These are phyloP conservation scores for Frankliniella intonsa DNA, from an alignment of 2,888 invertebrate genomes.

Conservation along the genomic window DNA sequence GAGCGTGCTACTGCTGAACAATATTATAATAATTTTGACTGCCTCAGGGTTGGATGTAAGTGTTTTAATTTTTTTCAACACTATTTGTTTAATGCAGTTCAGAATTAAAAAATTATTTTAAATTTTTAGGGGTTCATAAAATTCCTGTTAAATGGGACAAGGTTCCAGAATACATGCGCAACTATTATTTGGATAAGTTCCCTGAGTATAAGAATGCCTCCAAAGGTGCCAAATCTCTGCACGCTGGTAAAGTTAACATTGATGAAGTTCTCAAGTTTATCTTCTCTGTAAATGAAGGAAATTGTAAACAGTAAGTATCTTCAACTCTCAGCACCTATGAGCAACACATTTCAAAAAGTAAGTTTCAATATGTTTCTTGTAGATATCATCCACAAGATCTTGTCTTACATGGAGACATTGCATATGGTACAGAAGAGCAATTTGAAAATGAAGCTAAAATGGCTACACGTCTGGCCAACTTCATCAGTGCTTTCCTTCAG, in stretches of 20 bases:
- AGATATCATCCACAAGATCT: slow-evolving; percentile 72
- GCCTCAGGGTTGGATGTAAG: slow-evolving; percentile 86
- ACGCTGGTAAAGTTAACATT: slow-evolving; percentile 64
- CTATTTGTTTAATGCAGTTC: no score
- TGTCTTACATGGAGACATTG: slow-evolving; percentile 77
- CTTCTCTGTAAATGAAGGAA: slow-evolving; percentile 59
- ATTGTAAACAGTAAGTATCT: slow-evolving; percentile 55
- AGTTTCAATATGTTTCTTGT: slow-evolving; percentile 35
- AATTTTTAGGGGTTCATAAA: slow-evolving; percentile 70
- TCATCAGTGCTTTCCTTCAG: slow-evolving; percentile 91
- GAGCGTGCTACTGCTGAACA: slow-evolving; percentile 90
- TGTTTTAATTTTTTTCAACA: slow-evolving; percentile 38
- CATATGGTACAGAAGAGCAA: slow-evolving; percentile 79
- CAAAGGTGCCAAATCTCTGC: slow-evolving; percentile 53
- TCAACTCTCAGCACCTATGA: slow-evolving; percentile 1
- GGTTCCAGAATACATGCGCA: slow-evolving; percentile 64
- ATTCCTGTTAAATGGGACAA: slow-evolving; percentile 78
- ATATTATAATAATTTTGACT: slow-evolving; percentile 85
- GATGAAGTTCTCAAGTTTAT: slow-evolving; percentile 76
- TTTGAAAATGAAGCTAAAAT: slow-evolving; percentile 94
- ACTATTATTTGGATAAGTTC: slow-evolving; percentile 67
- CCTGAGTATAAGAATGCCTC: slow-evolving; percentile 61
- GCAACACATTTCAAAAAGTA: slow-evolving; percentile 26
- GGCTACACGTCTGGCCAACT: slow-evolving; percentile 93
- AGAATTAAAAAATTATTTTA: slow-evolving; percentile 29